Conservation (phyloP, 2,888 invertebrate genomes). For the Cephus sareptanus region DNA sequence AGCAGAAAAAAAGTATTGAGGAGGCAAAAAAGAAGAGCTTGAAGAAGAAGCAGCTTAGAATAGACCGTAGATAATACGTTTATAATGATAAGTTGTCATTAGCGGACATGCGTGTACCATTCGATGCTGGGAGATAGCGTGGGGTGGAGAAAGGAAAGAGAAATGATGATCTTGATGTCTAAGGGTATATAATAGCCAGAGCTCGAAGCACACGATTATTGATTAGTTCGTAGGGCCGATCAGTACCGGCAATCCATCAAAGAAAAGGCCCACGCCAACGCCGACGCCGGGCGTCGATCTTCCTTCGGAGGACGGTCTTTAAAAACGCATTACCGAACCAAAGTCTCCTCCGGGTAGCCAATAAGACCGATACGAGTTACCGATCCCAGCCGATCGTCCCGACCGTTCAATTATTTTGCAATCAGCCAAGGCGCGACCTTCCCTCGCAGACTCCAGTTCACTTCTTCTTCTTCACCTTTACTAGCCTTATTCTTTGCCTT, state of each 20-base stretch:
- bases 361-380: constrained; percentile 59
- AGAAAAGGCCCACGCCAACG: constrained; percentile 35
- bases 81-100: constrained; percentile 60
- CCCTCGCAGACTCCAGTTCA: not conserved
- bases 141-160: constrained; percentile 39
- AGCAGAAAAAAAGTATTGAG: not conserved
- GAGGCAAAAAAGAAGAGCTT: not conserved
- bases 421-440: constrained; percentile 45
- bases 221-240: constrained; percentile 65
- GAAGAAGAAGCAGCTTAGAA: not conserved
- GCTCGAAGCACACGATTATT: constrained; percentile 59
- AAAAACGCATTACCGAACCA: constrained; percentile 64
- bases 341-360: constrained; percentile 46
- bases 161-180: constrained; percentile 59
- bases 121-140: constrained; percentile 15
- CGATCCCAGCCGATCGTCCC: constrained; percentile 56
- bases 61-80: constrained; percentile 49
- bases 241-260: constrained; percentile 65
- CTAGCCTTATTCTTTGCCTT: not conserved
- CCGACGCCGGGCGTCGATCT: constrained; percentile 34
- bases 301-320: constrained; percentile 60
- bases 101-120: constrained; percentile 30
- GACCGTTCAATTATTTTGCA: constrained; percentile 66
- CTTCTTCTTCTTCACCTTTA: not conserved
- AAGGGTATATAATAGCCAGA: constrained; percentile 53